phyloP scores from a whole-genome alignment of 2,888 invertebrate genomes.

The Tineola bisselliella region DNA sequence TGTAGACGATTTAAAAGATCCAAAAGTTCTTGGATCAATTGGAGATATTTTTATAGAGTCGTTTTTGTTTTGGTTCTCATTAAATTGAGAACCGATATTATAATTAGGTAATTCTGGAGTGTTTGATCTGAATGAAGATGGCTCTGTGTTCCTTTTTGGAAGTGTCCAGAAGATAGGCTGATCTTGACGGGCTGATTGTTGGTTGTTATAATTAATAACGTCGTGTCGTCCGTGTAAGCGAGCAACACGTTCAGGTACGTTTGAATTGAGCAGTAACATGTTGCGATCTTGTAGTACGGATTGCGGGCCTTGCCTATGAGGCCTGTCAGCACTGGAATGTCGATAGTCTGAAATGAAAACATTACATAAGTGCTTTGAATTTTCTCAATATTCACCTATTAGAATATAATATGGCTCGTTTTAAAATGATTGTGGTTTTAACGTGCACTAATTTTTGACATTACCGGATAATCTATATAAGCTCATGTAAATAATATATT shows the following conservation, averaged over 20 bases:
- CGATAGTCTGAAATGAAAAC: constrained; percentile 67
- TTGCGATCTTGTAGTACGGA: constrained; percentile 32
- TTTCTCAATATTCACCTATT: neutral
- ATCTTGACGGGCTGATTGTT: constrained; percentile 26
- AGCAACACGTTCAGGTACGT: constrained; percentile 41
- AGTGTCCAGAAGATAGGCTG: constrained; percentile 70
- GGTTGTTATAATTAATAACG: constrained; percentile 32
- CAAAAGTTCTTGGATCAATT: constrained; percentile 71
- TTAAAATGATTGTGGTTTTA: neutral
- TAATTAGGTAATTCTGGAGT: constrained; percentile 2
- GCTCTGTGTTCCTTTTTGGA: constrained; percentile 42
- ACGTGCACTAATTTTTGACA: neutral
- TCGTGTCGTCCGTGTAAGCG: constrained; percentile 47
- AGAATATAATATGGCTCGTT: neutral
- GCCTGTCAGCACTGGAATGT: constrained; percentile 71
- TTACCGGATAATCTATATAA: too few relatives aligned
- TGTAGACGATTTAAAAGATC: constrained; percentile 74
- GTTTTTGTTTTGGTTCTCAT: constrained; percentile 19
- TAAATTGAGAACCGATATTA: neutral
- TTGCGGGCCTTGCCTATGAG: constrained; percentile 38
- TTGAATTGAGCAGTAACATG: constrained; percentile 33
- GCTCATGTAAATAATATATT: too few relatives aligned
- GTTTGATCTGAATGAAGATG: neutral
- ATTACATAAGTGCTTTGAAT: neutral
- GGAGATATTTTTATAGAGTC: constrained; percentile 72